Evolutionary conservation across 2,888 invertebrate genomes (phyloP).

Genomic region (Tridacna crocea): DNA sequence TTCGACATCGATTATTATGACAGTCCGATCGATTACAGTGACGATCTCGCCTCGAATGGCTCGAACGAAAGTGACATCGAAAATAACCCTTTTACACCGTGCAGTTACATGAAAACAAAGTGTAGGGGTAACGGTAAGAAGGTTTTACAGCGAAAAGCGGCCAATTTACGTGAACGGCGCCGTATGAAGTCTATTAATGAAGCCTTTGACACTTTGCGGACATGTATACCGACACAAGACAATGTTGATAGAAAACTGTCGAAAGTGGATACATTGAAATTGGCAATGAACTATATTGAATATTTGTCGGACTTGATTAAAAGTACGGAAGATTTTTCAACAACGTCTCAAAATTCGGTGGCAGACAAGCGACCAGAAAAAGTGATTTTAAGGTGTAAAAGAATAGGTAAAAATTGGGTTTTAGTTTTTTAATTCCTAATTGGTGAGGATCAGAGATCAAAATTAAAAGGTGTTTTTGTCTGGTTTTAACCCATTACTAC

Average conservation of each 20-base stretch:
- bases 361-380: conserved; percentile 90
- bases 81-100: conserved; percentile 60
- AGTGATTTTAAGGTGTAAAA: conserved; percentile 88
- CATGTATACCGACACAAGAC: conserved; percentile 94
- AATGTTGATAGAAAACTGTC: conserved; percentile 97
- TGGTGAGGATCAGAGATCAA: no score
- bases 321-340: conserved; percentile 85
- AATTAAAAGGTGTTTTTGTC: no score
- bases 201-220: conserved; percentile 96
- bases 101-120: conserved; percentile 56
- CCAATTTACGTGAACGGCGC: conserved; percentile 95
- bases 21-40: conserved; percentile 69
- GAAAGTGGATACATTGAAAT: conserved; percentile 96
- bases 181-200: conserved; percentile 99
- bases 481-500: no score
- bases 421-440: no score
- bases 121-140: conserved; percentile 90
- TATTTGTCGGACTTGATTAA: conserved; percentile 96
- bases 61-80: conserved; percentile 76
- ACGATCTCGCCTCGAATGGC: conserved; percentile 71
- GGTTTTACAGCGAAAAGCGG: conserved; percentile 96
- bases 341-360: conserved; percentile 71
- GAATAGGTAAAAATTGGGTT: conserved; percentile 66
- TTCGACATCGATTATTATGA: conserved; percentile 78
- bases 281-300: conserved; percentile 97